Conservation (phyloP, 2,113 vertebrate genomes). For the Hemiscyllium ocellatum region DNA sequence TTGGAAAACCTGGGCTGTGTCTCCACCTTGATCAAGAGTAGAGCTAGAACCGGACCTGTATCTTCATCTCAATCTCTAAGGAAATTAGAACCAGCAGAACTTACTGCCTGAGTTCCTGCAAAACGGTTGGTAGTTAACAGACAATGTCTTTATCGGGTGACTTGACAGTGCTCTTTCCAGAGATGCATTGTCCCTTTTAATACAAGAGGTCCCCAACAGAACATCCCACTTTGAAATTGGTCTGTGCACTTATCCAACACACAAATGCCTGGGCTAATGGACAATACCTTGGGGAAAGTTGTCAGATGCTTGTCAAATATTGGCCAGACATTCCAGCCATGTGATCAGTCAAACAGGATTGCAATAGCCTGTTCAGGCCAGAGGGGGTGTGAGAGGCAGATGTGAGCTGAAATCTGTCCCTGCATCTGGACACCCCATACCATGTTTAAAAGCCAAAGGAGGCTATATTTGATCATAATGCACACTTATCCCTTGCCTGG, state of each 20-base stretch:
- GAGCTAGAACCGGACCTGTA: too few species aligned
- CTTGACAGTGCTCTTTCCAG: not conserved
- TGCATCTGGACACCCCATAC: not conserved
- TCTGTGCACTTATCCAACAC: not conserved
- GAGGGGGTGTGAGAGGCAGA: too few species aligned
- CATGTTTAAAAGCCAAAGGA: not conserved
- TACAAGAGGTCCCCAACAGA: not conserved
- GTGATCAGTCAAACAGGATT: too few species aligned
- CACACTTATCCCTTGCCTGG: too few species aligned
- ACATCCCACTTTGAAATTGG: not conserved
- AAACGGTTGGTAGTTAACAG: not conserved
- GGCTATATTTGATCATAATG: too few species aligned
- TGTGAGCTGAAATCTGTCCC: not conserved
- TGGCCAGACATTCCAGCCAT: too few species aligned
- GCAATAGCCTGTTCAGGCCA: not conserved
- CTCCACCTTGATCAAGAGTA: too few species aligned
- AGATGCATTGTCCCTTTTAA: not conserved
- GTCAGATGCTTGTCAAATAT: too few species aligned
- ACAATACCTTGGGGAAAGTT: too few species aligned
- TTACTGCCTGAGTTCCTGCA: not conserved
- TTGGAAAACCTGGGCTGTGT: too few species aligned
- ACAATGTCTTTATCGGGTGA: not conserved
- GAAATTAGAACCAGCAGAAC: too few species aligned
- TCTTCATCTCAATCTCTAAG: too few species aligned
- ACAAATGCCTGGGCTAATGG: not conserved